A percentile compares a stretch with the other conserved stretches of the same genome.
Evolutionary conservation across 2,113 vertebrate genomes (phyloP).

Genomic region (Malurus cyaneus): DNA sequence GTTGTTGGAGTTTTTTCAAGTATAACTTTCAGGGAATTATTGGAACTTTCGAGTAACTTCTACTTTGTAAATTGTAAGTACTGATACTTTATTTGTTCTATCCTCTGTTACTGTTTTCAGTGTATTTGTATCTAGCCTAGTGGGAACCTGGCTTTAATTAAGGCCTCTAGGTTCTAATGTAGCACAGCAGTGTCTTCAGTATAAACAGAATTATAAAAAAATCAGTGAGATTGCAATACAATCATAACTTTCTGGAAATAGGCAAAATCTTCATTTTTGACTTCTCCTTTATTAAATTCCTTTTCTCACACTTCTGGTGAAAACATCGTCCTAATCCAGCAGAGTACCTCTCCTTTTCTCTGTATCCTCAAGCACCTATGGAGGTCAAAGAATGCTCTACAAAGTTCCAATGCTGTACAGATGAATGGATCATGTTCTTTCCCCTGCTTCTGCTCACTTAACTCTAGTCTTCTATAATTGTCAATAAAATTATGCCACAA

Average conservation of each 20-base stretch:
- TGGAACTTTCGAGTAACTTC: not conserved
- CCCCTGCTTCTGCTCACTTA: not conserved
- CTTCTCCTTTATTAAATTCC: not conserved
- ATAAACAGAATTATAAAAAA: not conserved
- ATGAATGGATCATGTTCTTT: fast-evolving
- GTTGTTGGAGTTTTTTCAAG: not conserved
- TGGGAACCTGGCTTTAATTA: not conserved
- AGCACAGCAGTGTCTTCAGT: not conserved
- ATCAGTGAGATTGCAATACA: not conserved
- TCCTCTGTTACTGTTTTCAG: not conserved
- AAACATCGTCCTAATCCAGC: not conserved
- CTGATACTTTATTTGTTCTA: not conserved
- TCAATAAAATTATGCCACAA: not conserved
- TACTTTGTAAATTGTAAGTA: not conserved
- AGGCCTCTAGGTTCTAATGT: not conserved
- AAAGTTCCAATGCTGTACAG: not conserved
- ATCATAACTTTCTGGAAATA: not conserved
- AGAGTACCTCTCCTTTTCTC: not conserved
- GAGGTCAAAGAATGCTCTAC: not conserved
- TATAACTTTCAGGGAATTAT: not conserved
- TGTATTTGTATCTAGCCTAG: not conserved
- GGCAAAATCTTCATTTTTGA: not conserved
- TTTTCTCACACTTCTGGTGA: not conserved
- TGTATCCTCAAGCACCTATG: not conserved
- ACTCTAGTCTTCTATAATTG: not conserved